phyloP scores from a whole-genome alignment of 64 coral and sea anemone species.

The Porites lutea region DNA sequence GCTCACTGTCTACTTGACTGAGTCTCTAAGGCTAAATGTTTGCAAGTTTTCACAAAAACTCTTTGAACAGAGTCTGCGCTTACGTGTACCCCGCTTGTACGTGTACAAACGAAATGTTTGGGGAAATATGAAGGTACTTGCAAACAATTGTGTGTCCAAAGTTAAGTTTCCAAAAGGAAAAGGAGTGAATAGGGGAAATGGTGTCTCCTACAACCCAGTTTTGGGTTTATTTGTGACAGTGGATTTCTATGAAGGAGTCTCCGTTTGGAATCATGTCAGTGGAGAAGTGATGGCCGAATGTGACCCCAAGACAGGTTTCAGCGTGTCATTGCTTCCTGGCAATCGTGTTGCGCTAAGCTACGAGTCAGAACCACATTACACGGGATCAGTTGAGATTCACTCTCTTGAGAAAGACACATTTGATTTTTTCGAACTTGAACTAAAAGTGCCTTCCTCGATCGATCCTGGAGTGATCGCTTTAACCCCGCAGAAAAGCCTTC shows the following conservation, averaged over 20 bases:
- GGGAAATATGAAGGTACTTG: neutral
- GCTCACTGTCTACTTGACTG: too few species aligned
- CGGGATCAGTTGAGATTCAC: neutral
- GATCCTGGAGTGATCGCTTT: constrained; percentile 64
- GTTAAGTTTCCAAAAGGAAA: neutral
- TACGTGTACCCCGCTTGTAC: neutral
- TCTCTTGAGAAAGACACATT: neutral
- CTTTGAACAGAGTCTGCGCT: neutral
- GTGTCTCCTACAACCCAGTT: constrained; percentile 1
- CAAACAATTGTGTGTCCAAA: constrained; percentile 22
- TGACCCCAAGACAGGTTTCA: neutral
- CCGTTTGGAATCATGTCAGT: neutral
- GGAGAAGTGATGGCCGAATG: neutral
- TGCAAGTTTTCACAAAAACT: too few species aligned
- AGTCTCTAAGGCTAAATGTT: too few species aligned
- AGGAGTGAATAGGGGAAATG: neutral
- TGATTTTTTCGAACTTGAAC: neutral
- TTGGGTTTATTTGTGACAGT: constrained; percentile 9
- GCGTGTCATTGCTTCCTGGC: neutral
- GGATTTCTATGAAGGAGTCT: neutral
- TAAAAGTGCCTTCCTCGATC: neutral
- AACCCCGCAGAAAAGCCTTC: constrained; percentile 15
- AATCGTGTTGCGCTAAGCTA: neutral
- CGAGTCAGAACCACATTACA: neutral
- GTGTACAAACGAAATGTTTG: too few species aligned